A percentile compares a stretch with the other conserved stretches of the same genome.
phyloP scores from a whole-genome alignment of 2,797 vertebrate genomes.

The Ctenopoma multispine region DNA sequence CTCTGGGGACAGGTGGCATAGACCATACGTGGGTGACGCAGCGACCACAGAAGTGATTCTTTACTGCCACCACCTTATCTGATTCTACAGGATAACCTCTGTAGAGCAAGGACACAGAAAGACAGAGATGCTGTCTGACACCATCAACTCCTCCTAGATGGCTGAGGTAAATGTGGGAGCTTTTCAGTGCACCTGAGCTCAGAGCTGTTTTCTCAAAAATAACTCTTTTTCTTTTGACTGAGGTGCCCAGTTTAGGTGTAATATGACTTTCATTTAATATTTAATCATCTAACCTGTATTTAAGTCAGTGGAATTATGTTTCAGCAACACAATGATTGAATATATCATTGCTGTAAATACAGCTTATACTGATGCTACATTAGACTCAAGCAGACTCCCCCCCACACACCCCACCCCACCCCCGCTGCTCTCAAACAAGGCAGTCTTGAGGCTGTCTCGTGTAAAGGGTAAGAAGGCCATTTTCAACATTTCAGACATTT shows the following conservation, averaged over 20 bases:
- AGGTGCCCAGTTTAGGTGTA: constrained; percentile 36
- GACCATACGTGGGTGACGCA: constrained; percentile 64
- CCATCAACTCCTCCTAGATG: constrained; percentile 67
- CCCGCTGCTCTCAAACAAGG: constrained; percentile 5
- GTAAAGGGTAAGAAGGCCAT: constrained; percentile 58
- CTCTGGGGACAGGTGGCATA: constrained; percentile 75
- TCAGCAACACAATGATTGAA: background rate
- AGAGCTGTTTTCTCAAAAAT: constrained; percentile 7
- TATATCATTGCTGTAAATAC: constrained; percentile 3
- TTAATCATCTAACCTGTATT: background rate
- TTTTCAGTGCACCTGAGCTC: constrained; percentile 68
- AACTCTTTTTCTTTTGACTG: constrained; percentile 28
- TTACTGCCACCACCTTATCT: constrained; percentile 74
- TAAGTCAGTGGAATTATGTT: background rate
- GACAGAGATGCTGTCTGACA: constrained; percentile 76
- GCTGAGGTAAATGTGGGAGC: constrained; percentile 58
- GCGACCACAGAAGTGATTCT: constrained; percentile 73
- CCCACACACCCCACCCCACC: background rate
- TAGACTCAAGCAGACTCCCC: background rate
- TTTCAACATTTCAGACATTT: constrained; percentile 65
- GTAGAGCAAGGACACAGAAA: constrained; percentile 75
- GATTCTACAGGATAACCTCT: constrained; percentile 78
- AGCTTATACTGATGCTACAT: background rate
- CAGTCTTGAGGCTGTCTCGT: constrained; percentile 34
- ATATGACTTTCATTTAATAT: constrained; percentile 18